A percentile compares a stretch with the other conserved stretches of the same genome.
Evolutionary conservation across 2,113 vertebrate species (phyloP).

Genomic region (Lanius ludovicianus): DNA sequence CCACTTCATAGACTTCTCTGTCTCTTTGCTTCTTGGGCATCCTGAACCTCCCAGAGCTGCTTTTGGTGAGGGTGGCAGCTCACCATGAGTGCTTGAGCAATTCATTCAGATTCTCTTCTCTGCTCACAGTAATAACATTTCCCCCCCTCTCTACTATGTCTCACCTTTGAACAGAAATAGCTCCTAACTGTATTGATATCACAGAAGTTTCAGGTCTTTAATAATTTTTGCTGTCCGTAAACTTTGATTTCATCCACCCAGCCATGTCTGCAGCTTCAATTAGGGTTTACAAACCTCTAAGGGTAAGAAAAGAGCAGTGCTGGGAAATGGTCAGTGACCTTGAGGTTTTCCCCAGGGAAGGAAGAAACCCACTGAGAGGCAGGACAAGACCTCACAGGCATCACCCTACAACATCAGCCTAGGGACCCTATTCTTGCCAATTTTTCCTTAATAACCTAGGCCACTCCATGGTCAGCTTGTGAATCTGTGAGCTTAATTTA

Average conservation of each 20-base stretch:
- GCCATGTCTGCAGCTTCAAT: neutral
- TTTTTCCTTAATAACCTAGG: neutral
- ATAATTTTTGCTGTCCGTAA: neutral
- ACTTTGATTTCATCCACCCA: neutral
- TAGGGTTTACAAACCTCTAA: neutral
- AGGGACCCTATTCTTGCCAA: neutral
- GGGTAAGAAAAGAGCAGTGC: neutral
- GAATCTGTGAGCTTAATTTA: neutral
- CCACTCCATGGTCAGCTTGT: neutral
- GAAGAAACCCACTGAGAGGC: neutral
- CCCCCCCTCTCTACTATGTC: neutral
- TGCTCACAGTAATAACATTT: neutral
- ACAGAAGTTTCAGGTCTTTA: neutral
- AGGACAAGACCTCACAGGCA: neutral
- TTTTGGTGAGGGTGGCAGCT: neutral
- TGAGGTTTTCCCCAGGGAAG: neutral
- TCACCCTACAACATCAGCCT: neutral
- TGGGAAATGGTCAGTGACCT: neutral
- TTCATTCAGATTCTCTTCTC: neutral
- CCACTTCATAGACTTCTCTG: neutral
- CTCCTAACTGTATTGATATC: neutral
- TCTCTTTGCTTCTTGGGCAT: neutral
- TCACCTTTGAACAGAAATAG: neutral
- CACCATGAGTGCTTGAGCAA: neutral
- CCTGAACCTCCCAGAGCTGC: neutral